These are phyloP conservation scores for Drosophila lacteicornis DNA, from an alignment of 1,140 invertebrate genomes.

Conservation along the genomic window DNA sequence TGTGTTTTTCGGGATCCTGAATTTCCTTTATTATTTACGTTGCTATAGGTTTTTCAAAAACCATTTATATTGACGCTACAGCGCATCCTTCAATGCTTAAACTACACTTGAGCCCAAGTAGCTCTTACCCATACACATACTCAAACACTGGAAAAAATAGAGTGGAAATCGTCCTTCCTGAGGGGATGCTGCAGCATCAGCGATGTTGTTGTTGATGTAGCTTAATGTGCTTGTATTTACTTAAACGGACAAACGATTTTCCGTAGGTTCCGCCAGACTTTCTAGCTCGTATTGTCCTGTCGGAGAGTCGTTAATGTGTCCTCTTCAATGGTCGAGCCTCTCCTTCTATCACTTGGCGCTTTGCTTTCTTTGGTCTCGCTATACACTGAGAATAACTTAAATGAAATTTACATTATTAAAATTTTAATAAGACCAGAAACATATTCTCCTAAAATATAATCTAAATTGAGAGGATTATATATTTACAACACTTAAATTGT, in stretches of 20 bases:
- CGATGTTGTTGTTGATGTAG: constrained; percentile 28
- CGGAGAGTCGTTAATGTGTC: constrained; percentile 27
- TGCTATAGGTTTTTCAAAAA: neutral
- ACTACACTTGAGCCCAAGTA: constrained; percentile 18
- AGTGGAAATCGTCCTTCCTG: neutral
- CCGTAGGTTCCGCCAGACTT: constrained; percentile 7
- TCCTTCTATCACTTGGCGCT: constrained; percentile 2
- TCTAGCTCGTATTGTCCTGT: constrained; percentile 14
- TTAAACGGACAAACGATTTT: constrained; percentile 58
- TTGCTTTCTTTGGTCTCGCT: neutral
- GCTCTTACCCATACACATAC: constrained; percentile 18
- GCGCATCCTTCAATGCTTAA: neutral
- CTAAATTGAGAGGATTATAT: neutral
- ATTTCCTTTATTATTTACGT: neutral
- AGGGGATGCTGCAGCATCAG: neutral
- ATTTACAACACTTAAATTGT: too few species aligned
- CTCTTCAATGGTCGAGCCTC: constrained; percentile 20
- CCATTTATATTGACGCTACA: neutral
- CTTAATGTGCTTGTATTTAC: constrained; percentile 63
- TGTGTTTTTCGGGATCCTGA: neutral
- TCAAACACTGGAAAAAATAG: neutral
- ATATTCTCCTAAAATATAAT: neutral
- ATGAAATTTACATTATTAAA: too few species aligned
- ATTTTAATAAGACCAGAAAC: too few species aligned
- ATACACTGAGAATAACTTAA: neutral